Evolutionary conservation across 1,140 invertebrate species (phyloP), one percentile per base, ranked within the genome.

Genomic region (Drosophila miranda): DNA sequence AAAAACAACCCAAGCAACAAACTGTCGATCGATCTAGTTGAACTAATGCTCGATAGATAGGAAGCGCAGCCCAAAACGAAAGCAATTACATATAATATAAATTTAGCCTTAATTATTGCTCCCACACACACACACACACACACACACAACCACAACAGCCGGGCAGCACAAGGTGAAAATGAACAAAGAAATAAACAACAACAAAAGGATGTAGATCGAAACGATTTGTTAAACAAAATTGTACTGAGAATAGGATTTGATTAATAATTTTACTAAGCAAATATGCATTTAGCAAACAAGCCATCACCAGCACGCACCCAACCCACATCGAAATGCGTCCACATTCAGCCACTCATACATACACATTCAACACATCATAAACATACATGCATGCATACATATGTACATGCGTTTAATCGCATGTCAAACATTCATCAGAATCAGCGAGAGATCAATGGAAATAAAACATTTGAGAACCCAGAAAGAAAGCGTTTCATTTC

Each of bases 241-340:
- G 81, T 80, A 86, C 81, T 80, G 81, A 80, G 34, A 80, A 42
- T 79, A 86, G 81, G 55, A 80, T 77, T 84, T 77, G 56, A 75
- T 57, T 61, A 63, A 68, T 75, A 38, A 67, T 60, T 55, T 28
- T 46, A 86, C 78, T 86, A 80, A 74, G 69, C 74, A 67, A 75
- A 73, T 56, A 73, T 56, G 80, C 79, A 83, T 83, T 83, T 83
- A 83, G 38, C 56, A 45, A 30, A 6, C 55, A 57, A 34, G 43
- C 23, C 21, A 16, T 26, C 55, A 60, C 23, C 14, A 43, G 7
- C 59, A 43, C 57, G 42, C 43, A 26, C 49, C 50, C 19, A 13
- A 41, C 38, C 42, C 34, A 59, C 30, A 55, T 67, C 11, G 34
- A 11, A 13, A 13, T 13, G 34, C 34, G 30, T 9, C 3, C 3